Evolutionary conservation across 2,113 vertebrate genomes (phyloP).

Genomic region (Poecilia latipinna): DNA sequence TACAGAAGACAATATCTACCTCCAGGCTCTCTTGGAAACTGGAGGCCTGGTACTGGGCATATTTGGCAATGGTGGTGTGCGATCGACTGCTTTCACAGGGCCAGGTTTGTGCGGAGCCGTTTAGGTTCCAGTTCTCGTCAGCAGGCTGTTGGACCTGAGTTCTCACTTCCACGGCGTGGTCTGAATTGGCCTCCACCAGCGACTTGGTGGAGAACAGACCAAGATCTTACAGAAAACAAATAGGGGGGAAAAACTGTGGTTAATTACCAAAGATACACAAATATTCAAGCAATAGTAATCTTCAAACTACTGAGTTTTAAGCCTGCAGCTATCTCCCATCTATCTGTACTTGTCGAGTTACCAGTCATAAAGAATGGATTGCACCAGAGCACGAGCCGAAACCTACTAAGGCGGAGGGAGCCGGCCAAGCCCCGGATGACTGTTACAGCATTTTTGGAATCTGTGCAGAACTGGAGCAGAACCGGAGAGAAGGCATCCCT

Average conservation of each 20-base stretch:
- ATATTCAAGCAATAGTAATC: not conserved
- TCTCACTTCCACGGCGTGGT: slow-evolving; percentile 90
- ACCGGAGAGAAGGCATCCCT: slow-evolving; percentile 91
- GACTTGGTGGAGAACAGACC: slow-evolving; percentile 94
- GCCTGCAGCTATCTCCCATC: no score
- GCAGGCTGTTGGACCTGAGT: slow-evolving; percentile 93
- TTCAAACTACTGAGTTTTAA: no score
- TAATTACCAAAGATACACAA: not conserved
- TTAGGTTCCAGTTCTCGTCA: slow-evolving; percentile 90
- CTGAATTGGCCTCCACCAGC: slow-evolving; percentile 88
- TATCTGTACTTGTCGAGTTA: not conserved
- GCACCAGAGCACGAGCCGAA: not conserved
- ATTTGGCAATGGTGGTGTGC: slow-evolving; percentile 93
- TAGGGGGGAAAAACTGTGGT: not conserved
- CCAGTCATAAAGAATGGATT: not conserved
- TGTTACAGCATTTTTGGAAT: slow-evolving; percentile 91
- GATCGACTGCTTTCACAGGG: slow-evolving; percentile 93
- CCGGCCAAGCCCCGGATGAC: slow-evolving; percentile 92
- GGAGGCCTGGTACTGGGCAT: slow-evolving; percentile 92
- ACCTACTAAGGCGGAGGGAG: slow-evolving; percentile 90
- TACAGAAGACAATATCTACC: slow-evolving; percentile 73
- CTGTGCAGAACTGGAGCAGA: slow-evolving; percentile 91
- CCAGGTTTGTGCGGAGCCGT: slow-evolving; percentile 86
- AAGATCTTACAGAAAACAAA: slow-evolving; percentile 77
- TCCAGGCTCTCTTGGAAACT: slow-evolving; percentile 92